These are phyloP conservation scores for Recurvirostra avosetta DNA, from an alignment of 2,113 vertebrate genomes.

Conservation along the genomic window DNA sequence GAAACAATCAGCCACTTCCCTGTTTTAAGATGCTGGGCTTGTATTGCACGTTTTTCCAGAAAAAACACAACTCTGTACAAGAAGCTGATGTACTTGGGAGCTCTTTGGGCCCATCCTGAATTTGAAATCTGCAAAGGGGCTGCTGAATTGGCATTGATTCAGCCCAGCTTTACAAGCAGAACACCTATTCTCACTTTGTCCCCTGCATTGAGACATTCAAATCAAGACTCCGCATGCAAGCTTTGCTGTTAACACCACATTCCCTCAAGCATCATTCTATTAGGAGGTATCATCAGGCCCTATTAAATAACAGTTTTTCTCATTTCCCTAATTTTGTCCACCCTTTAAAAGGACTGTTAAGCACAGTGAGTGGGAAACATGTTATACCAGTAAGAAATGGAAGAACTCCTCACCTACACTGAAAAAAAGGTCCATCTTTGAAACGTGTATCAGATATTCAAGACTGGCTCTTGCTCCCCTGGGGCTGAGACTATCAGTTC, in stretches of 20 bases:
- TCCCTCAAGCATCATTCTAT: background rate
- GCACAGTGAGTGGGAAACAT: background rate
- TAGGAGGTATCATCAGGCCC: background rate
- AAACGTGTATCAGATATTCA: background rate
- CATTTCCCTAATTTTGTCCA: background rate
- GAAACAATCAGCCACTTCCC: background rate
- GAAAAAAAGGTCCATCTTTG: background rate
- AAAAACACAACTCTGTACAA: background rate
- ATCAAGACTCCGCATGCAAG: background rate
- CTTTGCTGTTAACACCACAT: background rate
- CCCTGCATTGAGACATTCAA: background rate
- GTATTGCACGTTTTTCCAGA: accelerated
- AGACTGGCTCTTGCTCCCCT: background rate
- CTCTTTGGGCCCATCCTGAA: background rate
- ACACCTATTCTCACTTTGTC: background rate
- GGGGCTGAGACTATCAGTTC: background rate
- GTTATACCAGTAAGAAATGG: background rate
- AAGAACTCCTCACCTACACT: background rate
- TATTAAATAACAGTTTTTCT: background rate
- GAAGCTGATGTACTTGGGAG: background rate
- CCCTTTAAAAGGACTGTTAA: background rate
- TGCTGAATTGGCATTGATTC: background rate
- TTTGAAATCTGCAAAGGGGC: background rate
- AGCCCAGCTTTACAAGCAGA: background rate
- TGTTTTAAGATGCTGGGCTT: background rate